phyloP scores from a whole-genome alignment of 2,797 vertebrate species.

The Heterohyrax brucei region DNA sequence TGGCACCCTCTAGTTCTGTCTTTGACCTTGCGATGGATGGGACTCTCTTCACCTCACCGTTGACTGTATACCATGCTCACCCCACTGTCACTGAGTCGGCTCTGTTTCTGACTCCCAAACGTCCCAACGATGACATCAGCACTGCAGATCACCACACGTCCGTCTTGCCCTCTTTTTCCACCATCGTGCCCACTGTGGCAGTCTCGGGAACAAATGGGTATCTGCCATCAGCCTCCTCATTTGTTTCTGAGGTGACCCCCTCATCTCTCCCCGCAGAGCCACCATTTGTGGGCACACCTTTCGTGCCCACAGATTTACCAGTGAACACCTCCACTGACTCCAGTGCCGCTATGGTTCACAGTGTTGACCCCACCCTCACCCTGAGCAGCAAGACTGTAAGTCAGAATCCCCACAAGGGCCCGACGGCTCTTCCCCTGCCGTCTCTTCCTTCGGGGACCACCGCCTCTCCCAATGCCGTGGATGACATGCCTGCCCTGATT shows the following conservation, averaged over 20 bases:
- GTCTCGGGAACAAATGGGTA: not conserved
- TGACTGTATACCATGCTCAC: conserved; percentile 74
- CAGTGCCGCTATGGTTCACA: not conserved
- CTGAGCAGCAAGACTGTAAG: conserved; percentile 1
- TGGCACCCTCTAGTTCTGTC: conserved; percentile 82
- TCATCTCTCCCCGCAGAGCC: conserved; percentile 77
- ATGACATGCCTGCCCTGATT: conserved; percentile 86
- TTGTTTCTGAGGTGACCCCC: conserved; percentile 11
- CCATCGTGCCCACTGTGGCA: conserved; percentile 36
- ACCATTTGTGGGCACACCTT: accelerated
- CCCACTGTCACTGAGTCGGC: conserved; percentile 79
- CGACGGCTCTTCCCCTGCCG: accelerated
- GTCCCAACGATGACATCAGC: conserved; percentile 70
- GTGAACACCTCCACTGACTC: conserved; percentile 56
- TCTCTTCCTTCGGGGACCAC: conserved; percentile 23
- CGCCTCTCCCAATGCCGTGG: conserved; percentile 54
- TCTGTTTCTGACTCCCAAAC: conserved; percentile 68
- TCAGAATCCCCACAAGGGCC: not conserved
- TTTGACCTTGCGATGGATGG: conserved; percentile 82
- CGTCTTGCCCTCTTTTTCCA: conserved; percentile 72
- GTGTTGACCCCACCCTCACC: not conserved
- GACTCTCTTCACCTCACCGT: conserved; percentile 71
- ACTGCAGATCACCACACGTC: conserved; percentile 62
- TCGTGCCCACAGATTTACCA: conserved; percentile 50
- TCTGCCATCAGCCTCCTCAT: not conserved